Percentiles rank a stretch among this genome's conserved stretches.
Conservation (phyloP, 2,113 vertebrate species). For the Rana temporaria region DNA sequence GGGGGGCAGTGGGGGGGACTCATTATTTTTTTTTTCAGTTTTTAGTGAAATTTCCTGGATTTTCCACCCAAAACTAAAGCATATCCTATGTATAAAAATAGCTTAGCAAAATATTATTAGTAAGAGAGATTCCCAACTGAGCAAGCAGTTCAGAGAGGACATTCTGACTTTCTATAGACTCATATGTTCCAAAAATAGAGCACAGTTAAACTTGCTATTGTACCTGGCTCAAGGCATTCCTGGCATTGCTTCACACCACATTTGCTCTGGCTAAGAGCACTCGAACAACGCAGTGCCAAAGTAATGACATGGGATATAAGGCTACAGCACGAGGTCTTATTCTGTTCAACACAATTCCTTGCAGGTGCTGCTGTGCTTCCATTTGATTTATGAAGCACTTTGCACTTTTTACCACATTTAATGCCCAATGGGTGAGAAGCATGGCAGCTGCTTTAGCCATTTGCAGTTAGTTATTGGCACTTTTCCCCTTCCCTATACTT, state of each 20-base stretch:
- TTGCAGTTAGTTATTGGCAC: background rate
- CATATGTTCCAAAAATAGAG: slow-evolving; percentile 24
- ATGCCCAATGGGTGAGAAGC: slow-evolving; percentile 25
- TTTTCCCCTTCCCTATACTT: background rate
- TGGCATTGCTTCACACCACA: slow-evolving; percentile 28
- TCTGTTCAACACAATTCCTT: slow-evolving; percentile 15
- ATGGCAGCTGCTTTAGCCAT: slow-evolving; percentile 38
- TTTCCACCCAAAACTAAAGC: no score
- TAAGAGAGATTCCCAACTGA: slow-evolving; percentile 14
- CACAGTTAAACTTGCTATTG: slow-evolving; percentile 45
- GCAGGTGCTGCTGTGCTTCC: slow-evolving; percentile 35
- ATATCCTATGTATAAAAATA: background rate
- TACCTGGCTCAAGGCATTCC: slow-evolving; percentile 46
- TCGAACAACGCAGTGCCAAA: slow-evolving; percentile 23
- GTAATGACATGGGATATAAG: slow-evolving; percentile 50
- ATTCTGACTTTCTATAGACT: slow-evolving; percentile 32
- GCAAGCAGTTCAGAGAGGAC: slow-evolving; percentile 14
- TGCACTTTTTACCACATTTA: slow-evolving; percentile 35
- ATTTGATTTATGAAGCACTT: slow-evolving; percentile 35
- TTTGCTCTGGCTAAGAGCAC: slow-evolving; percentile 29
- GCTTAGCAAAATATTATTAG: slow-evolving; percentile 12
- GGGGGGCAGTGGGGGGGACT: no score
- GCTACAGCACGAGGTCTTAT: slow-evolving; percentile 33
- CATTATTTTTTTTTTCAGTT: no score
- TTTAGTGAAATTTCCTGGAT: no score